Evolutionary conservation across 1,140 invertebrate genomes (phyloP).

Genomic region (Brachionus asplanchnoidis): DNA sequence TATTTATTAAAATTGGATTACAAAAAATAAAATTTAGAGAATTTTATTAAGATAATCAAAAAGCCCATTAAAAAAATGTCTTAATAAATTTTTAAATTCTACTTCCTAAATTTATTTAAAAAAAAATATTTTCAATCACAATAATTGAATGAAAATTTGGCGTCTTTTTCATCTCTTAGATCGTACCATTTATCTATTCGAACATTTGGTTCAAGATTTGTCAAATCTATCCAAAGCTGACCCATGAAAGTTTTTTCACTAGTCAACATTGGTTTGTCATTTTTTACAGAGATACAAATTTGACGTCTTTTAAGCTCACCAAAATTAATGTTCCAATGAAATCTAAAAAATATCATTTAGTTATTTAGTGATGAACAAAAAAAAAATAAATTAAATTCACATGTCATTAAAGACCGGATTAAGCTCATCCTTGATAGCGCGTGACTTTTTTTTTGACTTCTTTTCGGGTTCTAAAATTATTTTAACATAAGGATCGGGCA

Average conservation of each 20-base stretch:
- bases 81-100: too few species aligned
- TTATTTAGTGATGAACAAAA: neutral
- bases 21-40: neutral
- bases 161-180: neutral
- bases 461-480: constrained; percentile 84
- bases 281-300: neutral
- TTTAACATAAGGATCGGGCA: constrained; percentile 90
- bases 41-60: neutral
- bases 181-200: constrained; percentile 7
- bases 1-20: too few species aligned
- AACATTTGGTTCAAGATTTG: neutral
- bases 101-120: too few species aligned
- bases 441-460: constrained; percentile 82
- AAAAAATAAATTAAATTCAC: constrained; percentile 52
- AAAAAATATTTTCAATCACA: neutral
- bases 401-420: constrained; percentile 81
- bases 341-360: neutral
- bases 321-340: neutral
- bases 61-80: too few species aligned
- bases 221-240: neutral
- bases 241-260: constrained; percentile 31
- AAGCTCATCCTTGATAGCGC: constrained; percentile 71
- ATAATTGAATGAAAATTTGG: neutral
- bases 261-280: neutral
- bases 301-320: neutral